These are phyloP conservation scores for Craniophora ligustri DNA, from an alignment of 2,888 invertebrate species.

Conservation along the genomic window DNA sequence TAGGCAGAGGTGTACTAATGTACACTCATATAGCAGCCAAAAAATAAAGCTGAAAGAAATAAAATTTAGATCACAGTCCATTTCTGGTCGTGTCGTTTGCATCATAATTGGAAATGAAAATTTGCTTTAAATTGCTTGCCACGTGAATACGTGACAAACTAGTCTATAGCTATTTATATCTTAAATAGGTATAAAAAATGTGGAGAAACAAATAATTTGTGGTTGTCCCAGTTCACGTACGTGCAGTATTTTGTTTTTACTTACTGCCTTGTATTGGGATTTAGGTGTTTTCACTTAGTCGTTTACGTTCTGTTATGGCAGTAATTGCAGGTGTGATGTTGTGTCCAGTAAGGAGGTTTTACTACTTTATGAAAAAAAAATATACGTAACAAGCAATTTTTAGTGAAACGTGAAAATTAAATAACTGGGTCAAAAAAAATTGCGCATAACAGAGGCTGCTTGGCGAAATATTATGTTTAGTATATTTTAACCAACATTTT, in stretches of 20 bases:
- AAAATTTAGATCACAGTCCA: constrained; percentile 33
- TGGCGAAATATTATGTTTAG: too few species aligned
- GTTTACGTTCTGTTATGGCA: background rate
- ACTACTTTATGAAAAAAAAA: constrained; percentile 6
- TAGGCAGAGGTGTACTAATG: too few species aligned
- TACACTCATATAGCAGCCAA: background rate
- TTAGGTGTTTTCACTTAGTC: constrained; percentile 25
- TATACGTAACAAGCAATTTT: too few species aligned
- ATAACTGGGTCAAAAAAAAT: too few species aligned
- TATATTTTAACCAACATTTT: too few species aligned
- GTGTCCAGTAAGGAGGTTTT: background rate
- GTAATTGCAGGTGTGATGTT: constrained; percentile 1
- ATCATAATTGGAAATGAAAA: constrained; percentile 44
- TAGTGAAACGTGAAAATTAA: too few species aligned
- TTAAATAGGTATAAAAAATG: constrained; percentile 22
- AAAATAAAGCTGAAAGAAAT: constrained; percentile 9
- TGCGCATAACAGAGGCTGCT: too few species aligned
- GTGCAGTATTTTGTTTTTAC: constrained; percentile 31
- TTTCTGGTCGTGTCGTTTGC: constrained; percentile 40
- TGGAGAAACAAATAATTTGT: constrained; percentile 34
- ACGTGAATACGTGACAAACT: constrained; percentile 46
- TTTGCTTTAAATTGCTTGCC: constrained; percentile 44
- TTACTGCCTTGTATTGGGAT: constrained; percentile 9
- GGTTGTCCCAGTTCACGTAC: constrained; percentile 51
- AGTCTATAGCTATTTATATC: constrained; percentile 20